A percentile compares a stretch with the other conserved stretches of the same genome.
phyloP scores from a whole-genome alignment of 2,113 vertebrate genomes.

The Corvus moneduloides region DNA sequence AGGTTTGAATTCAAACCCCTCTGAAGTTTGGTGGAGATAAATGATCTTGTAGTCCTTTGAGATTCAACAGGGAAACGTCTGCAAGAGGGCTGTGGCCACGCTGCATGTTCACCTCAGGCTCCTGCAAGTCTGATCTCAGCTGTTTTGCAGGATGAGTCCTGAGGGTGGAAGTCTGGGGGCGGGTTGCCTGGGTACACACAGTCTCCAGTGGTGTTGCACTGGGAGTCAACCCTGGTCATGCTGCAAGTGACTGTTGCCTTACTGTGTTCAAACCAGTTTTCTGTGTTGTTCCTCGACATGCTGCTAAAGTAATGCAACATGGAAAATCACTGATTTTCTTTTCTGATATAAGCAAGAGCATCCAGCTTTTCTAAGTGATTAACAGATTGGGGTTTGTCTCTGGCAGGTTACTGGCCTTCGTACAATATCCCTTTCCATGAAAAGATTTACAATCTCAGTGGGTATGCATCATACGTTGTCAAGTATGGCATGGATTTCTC shows the following conservation, averaged over 20 bases:
- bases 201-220: background rate
- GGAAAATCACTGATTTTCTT: background rate
- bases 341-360: background rate
- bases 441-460: conserved; percentile 85
- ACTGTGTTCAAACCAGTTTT: background rate
- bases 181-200: background rate
- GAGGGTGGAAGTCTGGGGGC: background rate
- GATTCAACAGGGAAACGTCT: background rate
- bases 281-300: background rate
- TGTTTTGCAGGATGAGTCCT: background rate
- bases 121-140: background rate
- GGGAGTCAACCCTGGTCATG: background rate
- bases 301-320: background rate
- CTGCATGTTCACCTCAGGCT: background rate
- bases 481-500: conserved; percentile 85
- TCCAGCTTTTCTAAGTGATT: background rate
- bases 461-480: conserved; percentile 76
- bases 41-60: background rate
- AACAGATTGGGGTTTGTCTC: background rate
- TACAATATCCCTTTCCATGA: conserved; percentile 89
- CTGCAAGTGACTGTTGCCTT: background rate
- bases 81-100: background rate
- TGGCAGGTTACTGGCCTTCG: conserved; percentile 89
- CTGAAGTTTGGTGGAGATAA: background rate
- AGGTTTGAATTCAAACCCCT: background rate